phyloP scores from a whole-genome alignment of 2,113 vertebrate genomes.

The Limanda limanda region DNA sequence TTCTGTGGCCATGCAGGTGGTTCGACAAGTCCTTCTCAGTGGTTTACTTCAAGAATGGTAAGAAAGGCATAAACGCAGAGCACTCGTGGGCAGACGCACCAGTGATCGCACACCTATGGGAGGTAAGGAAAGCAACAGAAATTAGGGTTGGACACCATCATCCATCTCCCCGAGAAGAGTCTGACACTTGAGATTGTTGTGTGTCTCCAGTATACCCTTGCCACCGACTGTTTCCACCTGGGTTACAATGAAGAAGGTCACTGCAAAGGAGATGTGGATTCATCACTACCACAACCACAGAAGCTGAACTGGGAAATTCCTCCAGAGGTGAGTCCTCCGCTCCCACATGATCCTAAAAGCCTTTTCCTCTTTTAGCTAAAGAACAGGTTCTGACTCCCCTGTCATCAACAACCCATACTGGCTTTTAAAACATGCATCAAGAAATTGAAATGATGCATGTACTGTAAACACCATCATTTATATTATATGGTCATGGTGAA shows the following conservation, averaged over 20 bases:
- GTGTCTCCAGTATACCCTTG: conserved; percentile 84
- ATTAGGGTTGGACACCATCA: too few species aligned
- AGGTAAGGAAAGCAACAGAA: conserved; percentile 76
- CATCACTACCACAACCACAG: conserved; percentile 84
- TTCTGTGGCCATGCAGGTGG: conserved; percentile 81
- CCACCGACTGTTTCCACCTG: conserved; percentile 89
- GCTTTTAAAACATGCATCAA: too few species aligned
- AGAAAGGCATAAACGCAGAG: conserved; percentile 88
- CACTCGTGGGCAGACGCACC: conserved; percentile 92
- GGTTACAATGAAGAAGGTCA: conserved; percentile 92
- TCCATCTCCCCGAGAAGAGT: not conserved
- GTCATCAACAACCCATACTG: not conserved
- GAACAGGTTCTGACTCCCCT: not conserved
- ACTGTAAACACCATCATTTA: too few species aligned
- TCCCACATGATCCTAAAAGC: not conserved
- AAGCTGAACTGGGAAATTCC: conserved; percentile 92
- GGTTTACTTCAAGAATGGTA: conserved; percentile 89
- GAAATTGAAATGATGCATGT: too few species aligned
- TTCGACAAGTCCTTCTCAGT: conserved; percentile 92
- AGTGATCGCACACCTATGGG: conserved; percentile 89
- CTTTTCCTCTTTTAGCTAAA: too few species aligned
- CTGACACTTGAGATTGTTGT: not conserved
- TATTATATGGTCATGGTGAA: too few species aligned
- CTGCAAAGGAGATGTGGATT: conserved; percentile 88
- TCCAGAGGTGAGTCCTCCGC: conserved; percentile 79